Evolutionary conservation across 2,888 invertebrate genomes (phyloP).

Genomic region (Penaeus monodon): DNA sequence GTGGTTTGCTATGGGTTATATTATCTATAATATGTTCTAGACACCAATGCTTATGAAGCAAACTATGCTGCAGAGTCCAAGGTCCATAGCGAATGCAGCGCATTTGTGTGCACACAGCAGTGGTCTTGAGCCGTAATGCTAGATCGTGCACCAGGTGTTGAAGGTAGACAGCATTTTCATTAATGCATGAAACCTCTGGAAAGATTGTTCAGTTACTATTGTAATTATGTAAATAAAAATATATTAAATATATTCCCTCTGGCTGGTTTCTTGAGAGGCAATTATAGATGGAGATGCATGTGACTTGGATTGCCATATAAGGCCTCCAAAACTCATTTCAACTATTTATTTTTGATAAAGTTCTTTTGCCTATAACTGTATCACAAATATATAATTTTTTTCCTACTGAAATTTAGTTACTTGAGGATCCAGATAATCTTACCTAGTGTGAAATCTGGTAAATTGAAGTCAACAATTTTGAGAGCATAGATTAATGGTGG

Average conservation of each 20-base stretch:
- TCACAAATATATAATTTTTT: background rate
- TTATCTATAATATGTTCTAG: slow-evolving; percentile 75
- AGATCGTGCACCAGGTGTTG: slow-evolving; percentile 85
- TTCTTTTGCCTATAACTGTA: no score
- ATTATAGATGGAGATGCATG: no score
- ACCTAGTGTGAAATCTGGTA: slow-evolving; percentile 75
- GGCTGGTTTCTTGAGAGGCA: no score
- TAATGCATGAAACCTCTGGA: slow-evolving; percentile 86
- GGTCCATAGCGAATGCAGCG: slow-evolving; percentile 87
- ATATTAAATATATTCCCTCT: no score
- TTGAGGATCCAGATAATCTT: background rate
- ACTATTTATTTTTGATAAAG: background rate
- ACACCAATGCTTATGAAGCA: slow-evolving; percentile 87
- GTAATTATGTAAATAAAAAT: background rate
- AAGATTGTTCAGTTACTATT: slow-evolving; percentile 33
- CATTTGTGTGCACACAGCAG: slow-evolving; percentile 84
- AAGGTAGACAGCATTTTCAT: slow-evolving; percentile 85
- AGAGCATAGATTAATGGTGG: slow-evolving; percentile 77
- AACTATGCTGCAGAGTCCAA: slow-evolving; percentile 81
- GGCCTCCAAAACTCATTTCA: background rate
- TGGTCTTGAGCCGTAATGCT: slow-evolving; percentile 82
- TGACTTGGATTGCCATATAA: no score
- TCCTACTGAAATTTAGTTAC: no score
- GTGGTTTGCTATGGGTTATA: slow-evolving; percentile 38
- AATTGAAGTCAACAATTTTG: slow-evolving; percentile 77